Conservation (phyloP, 1,140 invertebrate species). For the Bombus cullumanus region DNA sequence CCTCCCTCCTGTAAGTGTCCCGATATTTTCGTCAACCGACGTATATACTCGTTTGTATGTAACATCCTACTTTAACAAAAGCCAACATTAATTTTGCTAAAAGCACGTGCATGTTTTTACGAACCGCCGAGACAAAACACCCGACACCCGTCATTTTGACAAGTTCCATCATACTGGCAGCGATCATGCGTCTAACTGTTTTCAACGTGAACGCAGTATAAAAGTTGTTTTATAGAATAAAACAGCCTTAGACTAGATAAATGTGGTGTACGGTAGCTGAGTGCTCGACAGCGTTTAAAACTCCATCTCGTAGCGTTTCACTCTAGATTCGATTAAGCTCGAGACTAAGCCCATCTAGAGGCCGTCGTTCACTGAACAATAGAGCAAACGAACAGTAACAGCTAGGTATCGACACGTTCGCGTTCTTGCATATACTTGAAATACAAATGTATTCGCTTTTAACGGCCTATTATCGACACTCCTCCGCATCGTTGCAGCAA, state of each 20-base stretch:
- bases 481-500: not conserved
- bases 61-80: not conserved
- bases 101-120: not conserved
- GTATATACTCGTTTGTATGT: too few species aligned
- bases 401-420: not conserved
- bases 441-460: not conserved
- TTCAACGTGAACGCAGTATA: not conserved
- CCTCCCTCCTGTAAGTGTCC: too few species aligned
- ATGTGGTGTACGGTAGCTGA: not conserved
- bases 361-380: not conserved
- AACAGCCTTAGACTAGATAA: not conserved
- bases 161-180: too few species aligned
- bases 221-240: not conserved
- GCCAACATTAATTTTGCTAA: not conserved
- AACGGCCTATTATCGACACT: not conserved
- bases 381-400: not conserved
- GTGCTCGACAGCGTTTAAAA: not conserved
- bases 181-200: not conserved
- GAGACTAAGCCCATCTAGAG: not conserved
- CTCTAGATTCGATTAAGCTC: constrained; percentile 1
- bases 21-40: too few species aligned
- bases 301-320: not conserved
- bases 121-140: not conserved
- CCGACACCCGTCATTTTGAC: not conserved
- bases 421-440: not conserved